These are phyloP conservation scores for Lasioglossum lativentre DNA, from an alignment of 2,888 invertebrate genomes.

Conservation along the genomic window DNA sequence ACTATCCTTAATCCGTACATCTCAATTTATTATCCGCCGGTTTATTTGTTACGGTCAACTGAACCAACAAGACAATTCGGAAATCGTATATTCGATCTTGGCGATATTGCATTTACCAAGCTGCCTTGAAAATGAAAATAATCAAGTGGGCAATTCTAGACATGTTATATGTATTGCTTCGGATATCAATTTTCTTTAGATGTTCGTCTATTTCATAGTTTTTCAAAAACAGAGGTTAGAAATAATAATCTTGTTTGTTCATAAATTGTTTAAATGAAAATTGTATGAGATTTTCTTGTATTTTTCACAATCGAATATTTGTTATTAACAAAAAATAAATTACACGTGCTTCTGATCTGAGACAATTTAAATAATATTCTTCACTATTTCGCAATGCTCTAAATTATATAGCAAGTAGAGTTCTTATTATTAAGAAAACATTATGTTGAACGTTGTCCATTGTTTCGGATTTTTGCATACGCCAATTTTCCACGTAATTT, in stretches of 20 bases:
- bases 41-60: not conserved
- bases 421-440: not conserved
- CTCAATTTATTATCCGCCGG: not conserved
- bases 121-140: not conserved
- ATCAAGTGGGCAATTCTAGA: not conserved
- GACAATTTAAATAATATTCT: not conserved
- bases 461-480: not conserved
- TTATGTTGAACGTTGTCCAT: not conserved
- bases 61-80: not conserved
- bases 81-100: not conserved
- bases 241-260: not conserved
- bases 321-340: not conserved
- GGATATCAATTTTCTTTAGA: not conserved
- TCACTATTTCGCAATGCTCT: not conserved
- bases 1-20: slow-evolving; percentile 8
- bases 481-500: not conserved
- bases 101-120: not conserved
- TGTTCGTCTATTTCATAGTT: not conserved
- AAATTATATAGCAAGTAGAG: not conserved
- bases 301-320: not conserved
- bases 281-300: not conserved
- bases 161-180: not conserved
- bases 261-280: not conserved
- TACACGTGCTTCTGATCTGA: not conserved
- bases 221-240: not conserved